These are phyloP conservation scores for Pogoniulus pusillus DNA, from an alignment of 2,797 vertebrate species.

Conservation along the genomic window DNA sequence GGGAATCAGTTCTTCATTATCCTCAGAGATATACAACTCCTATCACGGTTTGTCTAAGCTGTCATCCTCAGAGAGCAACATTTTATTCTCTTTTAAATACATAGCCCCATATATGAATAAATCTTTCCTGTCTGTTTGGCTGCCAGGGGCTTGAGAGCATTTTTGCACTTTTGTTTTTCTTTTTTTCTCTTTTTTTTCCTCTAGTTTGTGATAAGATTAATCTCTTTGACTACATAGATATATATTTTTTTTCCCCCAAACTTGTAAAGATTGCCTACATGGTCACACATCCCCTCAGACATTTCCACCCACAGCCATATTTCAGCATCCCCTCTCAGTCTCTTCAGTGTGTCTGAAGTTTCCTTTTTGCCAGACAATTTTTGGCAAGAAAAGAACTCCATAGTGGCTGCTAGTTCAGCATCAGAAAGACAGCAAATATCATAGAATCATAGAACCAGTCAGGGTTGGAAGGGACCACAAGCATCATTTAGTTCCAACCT, in stretches of 20 bases:
- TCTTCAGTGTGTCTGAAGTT: neutral
- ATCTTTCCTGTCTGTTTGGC: neutral
- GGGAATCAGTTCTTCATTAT: conserved; percentile 16
- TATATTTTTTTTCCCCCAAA: conserved; percentile 2
- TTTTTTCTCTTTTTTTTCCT: neutral
- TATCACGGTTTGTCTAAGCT: conserved; percentile 10
- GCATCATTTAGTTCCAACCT: too few species aligned
- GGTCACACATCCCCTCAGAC: neutral
- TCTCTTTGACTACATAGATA: neutral
- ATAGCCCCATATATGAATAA: neutral
- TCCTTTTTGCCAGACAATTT: neutral
- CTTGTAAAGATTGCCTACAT: neutral
- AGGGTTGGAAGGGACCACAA: too few species aligned
- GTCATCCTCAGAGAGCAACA: neutral
- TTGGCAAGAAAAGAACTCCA: neutral
- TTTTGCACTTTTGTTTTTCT: neutral
- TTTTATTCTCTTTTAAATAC: conserved; percentile 34
- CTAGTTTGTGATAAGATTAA: neutral
- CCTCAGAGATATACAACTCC: neutral
- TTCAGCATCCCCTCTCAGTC: conserved; percentile 3
- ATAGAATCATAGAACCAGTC: too few species aligned
- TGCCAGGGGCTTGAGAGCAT: conserved; percentile 3
- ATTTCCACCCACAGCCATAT: neutral
- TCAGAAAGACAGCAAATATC: neutral
- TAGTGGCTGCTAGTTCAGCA: neutral